phyloP scores from a whole-genome alignment of 2,888 invertebrate species.

The Metellina segmentata region DNA sequence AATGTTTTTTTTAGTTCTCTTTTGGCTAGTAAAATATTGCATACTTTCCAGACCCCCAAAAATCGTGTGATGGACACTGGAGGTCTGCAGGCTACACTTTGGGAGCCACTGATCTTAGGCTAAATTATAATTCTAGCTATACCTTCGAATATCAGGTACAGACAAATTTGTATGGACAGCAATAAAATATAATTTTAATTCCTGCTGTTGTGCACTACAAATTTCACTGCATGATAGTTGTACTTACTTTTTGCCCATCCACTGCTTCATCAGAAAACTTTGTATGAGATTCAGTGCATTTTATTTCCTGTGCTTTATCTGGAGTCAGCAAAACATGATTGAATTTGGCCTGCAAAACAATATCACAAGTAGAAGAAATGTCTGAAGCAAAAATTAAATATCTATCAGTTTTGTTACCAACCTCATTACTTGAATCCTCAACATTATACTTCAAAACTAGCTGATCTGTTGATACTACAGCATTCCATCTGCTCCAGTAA shows the following conservation, averaged over 20 bases:
- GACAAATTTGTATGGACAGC: no score
- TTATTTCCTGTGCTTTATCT: slow-evolving; percentile 46
- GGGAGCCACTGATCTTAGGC: no score
- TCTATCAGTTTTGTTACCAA: neutral
- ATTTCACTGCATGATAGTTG: no score
- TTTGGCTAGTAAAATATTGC: no score
- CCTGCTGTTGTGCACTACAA: no score
- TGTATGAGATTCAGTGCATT: slow-evolving; percentile 62
- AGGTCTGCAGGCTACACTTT: no score
- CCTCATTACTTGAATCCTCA: slow-evolving; percentile 9
- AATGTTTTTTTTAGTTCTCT: no score
- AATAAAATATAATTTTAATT: no score
- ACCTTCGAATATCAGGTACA: no score
- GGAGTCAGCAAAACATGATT: slow-evolving; percentile 45
- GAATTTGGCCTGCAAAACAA: slow-evolving; percentile 16
- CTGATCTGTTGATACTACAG: slow-evolving; percentile 28
- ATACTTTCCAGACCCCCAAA: no score
- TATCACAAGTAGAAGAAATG: neutral
- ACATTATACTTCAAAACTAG: slow-evolving; percentile 47
- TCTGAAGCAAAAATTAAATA: neutral
- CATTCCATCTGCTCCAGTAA: slow-evolving; percentile 71
- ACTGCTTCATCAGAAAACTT: slow-evolving; percentile 67
- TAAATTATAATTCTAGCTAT: no score
- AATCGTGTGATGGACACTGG: no score
- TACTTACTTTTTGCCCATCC: slow-evolving; percentile 54